These are phyloP conservation scores for Thereva unica DNA, from an alignment of 2,888 invertebrate species.

Conservation along the genomic window DNA sequence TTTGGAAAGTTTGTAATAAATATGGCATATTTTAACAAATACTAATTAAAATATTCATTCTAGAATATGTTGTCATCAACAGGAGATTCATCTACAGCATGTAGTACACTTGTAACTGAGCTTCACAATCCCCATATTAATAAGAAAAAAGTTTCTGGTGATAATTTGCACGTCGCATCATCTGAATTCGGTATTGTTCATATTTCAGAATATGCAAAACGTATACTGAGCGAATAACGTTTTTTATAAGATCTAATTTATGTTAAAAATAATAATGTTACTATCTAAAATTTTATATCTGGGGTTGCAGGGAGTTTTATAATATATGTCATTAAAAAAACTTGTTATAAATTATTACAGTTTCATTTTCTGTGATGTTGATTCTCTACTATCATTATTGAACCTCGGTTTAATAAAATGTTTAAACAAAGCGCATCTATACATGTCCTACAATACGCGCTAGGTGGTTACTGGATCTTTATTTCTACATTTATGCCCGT, in stretches of 20 bases:
- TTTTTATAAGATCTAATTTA: not conserved
- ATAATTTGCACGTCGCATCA: constrained; percentile 62
- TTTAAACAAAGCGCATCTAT: too few relatives aligned
- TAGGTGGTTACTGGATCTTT: too few relatives aligned
- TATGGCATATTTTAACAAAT: not conserved
- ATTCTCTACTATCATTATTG: too few relatives aligned
- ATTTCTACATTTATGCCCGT: too few relatives aligned
- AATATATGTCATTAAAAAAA: constrained; percentile 12
- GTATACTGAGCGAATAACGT: constrained; percentile 37
- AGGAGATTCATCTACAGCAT: constrained; percentile 65
- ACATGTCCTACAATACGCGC: too few relatives aligned
- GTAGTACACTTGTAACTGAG: constrained; percentile 63
- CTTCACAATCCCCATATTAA: constrained; percentile 63
- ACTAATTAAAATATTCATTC: not conserved
- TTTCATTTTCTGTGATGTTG: not conserved
- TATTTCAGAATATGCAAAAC: constrained; percentile 49
- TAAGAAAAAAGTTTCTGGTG: constrained; percentile 59
- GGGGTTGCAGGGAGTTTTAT: not conserved
- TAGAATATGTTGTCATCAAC: constrained; percentile 50
- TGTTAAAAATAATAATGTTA: too few relatives aligned
- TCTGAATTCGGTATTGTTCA: constrained; percentile 51
- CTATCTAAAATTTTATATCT: too few relatives aligned
- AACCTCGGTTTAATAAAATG: too few relatives aligned
- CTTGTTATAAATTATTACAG: too few relatives aligned
- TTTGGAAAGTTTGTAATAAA: constrained; percentile 62